These are phyloP conservation scores for Silvanus unidentatus DNA, from an alignment of 2,888 invertebrate species.

Conservation along the genomic window DNA sequence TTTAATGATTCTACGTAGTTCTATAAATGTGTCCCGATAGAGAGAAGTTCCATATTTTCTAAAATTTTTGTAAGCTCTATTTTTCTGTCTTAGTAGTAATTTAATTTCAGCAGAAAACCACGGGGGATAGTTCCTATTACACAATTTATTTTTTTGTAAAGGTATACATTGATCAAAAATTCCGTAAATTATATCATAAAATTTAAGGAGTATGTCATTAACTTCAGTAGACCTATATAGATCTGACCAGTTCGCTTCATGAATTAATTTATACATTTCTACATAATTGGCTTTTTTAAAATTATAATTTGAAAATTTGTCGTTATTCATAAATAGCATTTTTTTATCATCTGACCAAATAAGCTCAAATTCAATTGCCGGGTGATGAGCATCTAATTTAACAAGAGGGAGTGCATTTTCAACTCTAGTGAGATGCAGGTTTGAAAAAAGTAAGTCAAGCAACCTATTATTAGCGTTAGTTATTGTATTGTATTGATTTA, in stretches of 20 bases:
- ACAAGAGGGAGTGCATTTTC: neutral
- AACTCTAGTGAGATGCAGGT: neutral
- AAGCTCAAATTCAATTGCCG: neutral
- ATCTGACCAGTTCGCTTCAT: neutral
- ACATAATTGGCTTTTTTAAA: neutral
- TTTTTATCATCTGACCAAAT: neutral
- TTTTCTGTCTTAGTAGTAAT: neutral
- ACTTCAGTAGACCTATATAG: neutral
- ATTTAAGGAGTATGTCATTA: neutral
- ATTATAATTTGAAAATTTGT: neutral
- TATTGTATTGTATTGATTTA: neutral
- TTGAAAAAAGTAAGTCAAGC: neutral
- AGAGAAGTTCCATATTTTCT: too few relatives aligned
- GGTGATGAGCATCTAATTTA: neutral
- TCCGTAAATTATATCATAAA: neutral
- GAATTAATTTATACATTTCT: neutral
- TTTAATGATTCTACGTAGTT: too few relatives aligned
- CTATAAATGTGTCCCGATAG: too few relatives aligned
- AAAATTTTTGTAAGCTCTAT: too few relatives aligned
- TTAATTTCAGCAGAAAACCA: neutral
- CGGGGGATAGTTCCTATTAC: neutral
- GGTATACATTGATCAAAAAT: neutral
- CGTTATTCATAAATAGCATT: neutral
- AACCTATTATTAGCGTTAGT: neutral
- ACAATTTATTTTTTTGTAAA: neutral